Conservation (phyloP, 2,888 invertebrate species). For the Monoplex corrugatus region DNA sequence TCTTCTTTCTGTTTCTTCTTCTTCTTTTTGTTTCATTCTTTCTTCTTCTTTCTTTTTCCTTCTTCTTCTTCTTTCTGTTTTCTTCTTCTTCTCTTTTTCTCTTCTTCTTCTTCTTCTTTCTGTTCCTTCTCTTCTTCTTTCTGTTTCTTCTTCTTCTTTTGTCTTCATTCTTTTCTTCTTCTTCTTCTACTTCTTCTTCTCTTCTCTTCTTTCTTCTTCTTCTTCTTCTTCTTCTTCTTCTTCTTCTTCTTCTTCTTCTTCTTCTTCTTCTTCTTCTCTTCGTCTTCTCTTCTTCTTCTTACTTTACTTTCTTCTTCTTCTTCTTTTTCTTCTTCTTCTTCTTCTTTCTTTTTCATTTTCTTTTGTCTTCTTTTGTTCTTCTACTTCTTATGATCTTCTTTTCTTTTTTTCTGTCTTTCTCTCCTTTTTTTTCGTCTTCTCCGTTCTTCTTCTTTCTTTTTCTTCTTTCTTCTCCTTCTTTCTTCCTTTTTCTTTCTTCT, state of each 20-base stretch:
- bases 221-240: constrained; percentile 1
- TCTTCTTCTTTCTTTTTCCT: too few species aligned
- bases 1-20: too few species aligned
- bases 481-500: neutral
- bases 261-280: neutral
- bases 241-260: neutral
- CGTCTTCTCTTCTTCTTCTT: neutral
- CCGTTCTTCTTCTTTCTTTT: neutral
- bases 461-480: neutral
- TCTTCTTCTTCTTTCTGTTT: neutral
- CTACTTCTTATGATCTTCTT: neutral
- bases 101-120: neutral
- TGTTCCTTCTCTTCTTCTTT: neutral
- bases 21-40: too few species aligned
- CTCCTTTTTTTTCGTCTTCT: neutral
- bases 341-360: neutral
- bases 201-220: neutral
- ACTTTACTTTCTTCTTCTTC: neutral
- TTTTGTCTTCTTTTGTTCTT: neutral
- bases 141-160: neutral
- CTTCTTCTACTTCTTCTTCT: neutral
- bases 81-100: neutral
- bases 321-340: neutral
- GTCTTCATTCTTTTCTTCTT: neutral
- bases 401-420: neutral